These are phyloP conservation scores for Botia kubotai DNA, from an alignment of 2,797 vertebrate species.

Conservation along the genomic window DNA sequence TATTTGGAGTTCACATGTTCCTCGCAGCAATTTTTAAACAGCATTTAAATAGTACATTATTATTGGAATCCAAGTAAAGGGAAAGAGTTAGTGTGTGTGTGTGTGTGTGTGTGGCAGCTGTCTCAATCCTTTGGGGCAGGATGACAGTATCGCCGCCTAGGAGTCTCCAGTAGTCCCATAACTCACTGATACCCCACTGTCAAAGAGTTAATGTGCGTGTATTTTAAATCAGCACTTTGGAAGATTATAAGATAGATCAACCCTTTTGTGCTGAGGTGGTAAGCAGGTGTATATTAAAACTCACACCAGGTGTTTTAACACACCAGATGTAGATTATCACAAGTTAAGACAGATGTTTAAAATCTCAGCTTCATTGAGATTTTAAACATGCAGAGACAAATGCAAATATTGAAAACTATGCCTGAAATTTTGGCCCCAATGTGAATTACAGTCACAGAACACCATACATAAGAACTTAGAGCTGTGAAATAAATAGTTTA, in stretches of 20 bases:
- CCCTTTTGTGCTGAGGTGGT: background rate
- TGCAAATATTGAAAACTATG: background rate
- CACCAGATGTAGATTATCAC: constrained; percentile 5
- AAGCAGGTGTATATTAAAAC: constrained; percentile 17
- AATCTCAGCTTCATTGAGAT: constrained; percentile 70
- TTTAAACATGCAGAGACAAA: constrained; percentile 29
- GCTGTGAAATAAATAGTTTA: background rate
- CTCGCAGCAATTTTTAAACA: constrained; percentile 16
- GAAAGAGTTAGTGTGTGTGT: background rate
- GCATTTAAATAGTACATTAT: constrained; percentile 41
- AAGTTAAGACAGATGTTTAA: constrained; percentile 58
- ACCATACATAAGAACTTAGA: background rate
- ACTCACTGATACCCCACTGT: constrained; percentile 60
- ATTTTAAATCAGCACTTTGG: constrained; percentile 6
- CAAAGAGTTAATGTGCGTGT: constrained; percentile 35
- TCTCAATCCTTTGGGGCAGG: constrained; percentile 77
- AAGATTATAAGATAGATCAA: constrained; percentile 5
- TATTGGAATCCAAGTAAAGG: constrained; percentile 23
- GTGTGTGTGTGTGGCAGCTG: constrained; percentile 69
- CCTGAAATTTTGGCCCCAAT: background rate
- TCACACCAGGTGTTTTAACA: constrained; percentile 13
- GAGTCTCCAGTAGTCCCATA: constrained; percentile 70
- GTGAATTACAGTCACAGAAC: background rate
- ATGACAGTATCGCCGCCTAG: constrained; percentile 66
- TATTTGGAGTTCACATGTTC: constrained; percentile 25